These are phyloP conservation scores for Pelvicachromis taeniatus DNA, from an alignment of 2,113 vertebrate genomes.

Conservation along the genomic window DNA sequence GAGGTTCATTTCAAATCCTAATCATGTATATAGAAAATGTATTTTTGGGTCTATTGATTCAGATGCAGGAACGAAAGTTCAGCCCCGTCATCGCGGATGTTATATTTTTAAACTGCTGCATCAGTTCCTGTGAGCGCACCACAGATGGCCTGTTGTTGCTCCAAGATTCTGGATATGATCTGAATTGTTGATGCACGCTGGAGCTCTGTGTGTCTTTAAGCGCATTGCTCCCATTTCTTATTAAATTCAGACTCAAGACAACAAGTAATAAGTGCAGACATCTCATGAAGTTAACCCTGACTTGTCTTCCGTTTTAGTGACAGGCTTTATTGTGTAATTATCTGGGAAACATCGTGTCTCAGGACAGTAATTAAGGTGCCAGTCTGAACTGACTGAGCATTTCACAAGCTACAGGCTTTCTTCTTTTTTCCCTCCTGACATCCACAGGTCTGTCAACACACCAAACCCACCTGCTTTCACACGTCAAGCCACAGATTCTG, in stretches of 20 bases:
- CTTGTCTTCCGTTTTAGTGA: background rate
- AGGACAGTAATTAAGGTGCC: conserved; percentile 5
- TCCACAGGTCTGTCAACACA: conserved; percentile 1
- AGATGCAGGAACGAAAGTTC: background rate
- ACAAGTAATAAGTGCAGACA: background rate
- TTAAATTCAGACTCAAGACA: background rate
- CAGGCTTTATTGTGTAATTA: conserved; percentile 8
- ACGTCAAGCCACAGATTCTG: background rate
- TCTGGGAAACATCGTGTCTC: background rate
- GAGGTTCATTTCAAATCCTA: background rate
- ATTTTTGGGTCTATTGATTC: background rate
- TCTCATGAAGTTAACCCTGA: background rate
- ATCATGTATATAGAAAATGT: background rate
- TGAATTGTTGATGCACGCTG: background rate
- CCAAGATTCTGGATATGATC: conserved; percentile 3
- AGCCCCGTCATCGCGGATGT: background rate
- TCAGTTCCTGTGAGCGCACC: conserved; percentile 18
- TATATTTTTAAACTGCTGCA: conserved; percentile 24
- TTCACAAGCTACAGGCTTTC: background rate
- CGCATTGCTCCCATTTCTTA: background rate
- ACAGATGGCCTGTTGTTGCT: conserved; percentile 35
- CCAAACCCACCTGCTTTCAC: conserved; percentile 29
- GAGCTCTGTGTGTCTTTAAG: background rate
- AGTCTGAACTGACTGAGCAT: background rate
- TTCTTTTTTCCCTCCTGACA: background rate